A percentile compares a stretch with the other conserved stretches of the same genome.
phyloP scores from a whole-genome alignment of 1,140 invertebrate genomes.

The Paracyclopina nana region DNA sequence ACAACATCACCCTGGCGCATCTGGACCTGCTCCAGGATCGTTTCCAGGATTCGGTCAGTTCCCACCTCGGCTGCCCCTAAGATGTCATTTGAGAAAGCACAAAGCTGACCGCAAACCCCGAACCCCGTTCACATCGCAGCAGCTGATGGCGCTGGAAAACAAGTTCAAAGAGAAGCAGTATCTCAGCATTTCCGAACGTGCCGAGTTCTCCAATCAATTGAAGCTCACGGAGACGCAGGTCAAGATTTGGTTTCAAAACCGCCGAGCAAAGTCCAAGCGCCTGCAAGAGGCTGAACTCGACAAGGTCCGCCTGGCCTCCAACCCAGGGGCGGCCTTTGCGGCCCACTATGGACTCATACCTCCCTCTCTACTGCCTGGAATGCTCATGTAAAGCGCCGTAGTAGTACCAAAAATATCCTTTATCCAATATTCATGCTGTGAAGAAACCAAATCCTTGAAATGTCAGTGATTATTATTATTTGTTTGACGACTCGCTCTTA shows the following conservation, averaged over 20 bases:
- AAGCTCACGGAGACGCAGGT: constrained; percentile 42
- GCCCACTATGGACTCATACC: constrained; percentile 13
- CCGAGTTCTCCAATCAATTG: constrained; percentile 39
- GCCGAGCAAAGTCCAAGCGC: constrained; percentile 37
- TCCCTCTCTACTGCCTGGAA: constrained; percentile 14
- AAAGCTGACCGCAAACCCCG: constrained; percentile 45
- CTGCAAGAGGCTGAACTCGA: constrained; percentile 37
- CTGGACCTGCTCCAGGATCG: no score
- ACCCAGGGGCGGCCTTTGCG: not conserved
- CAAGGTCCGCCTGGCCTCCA: constrained; percentile 23
- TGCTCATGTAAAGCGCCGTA: no score
- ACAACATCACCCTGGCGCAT: no score
- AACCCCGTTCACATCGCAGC: constrained; percentile 44
- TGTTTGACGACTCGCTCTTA: no score
- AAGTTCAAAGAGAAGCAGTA: constrained; percentile 45
- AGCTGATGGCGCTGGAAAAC: constrained; percentile 37
- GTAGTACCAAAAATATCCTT: no score
- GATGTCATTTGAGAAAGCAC: constrained; percentile 33
- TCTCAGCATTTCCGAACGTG: constrained; percentile 40
- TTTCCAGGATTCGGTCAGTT: no score
- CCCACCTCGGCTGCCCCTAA: not conserved
- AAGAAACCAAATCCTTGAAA: no score
- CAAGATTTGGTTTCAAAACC: constrained; percentile 42
- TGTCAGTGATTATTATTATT: no score
- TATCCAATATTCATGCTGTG: no score